Conservation (phyloP, 2,113 vertebrate genomes). For the Anas platyrhynchos region DNA sequence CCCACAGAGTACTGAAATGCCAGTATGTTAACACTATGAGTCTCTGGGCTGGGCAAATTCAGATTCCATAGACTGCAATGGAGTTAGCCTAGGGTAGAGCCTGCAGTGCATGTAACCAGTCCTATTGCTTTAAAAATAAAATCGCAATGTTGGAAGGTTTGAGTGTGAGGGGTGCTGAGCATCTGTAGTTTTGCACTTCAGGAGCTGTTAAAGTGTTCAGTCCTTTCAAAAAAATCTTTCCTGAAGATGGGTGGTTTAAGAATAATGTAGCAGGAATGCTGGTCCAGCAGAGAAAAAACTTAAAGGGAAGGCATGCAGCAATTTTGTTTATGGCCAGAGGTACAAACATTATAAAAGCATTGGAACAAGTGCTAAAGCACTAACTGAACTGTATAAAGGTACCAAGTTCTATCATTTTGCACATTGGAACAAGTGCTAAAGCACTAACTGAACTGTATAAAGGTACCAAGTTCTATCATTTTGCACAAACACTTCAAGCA, state of each 20-base stretch:
- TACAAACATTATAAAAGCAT: neutral
- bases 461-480: neutral
- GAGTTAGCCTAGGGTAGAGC: neutral
- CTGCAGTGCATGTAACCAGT: rapidly evolving
- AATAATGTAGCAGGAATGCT: rapidly evolving
- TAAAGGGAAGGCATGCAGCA: neutral
- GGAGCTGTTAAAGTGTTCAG: neutral
- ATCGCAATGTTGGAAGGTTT: rapidly evolving
- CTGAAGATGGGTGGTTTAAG: neutral
- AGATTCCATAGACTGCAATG: neutral
- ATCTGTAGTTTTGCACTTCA: neutral
- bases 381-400: neutral
- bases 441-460: neutral
- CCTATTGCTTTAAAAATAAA: neutral
- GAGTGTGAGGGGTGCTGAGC: neutral
- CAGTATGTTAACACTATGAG: neutral
- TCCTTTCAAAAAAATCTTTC: neutral
- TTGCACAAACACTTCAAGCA: neutral
- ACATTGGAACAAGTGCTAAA: neutral
- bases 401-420: neutral
- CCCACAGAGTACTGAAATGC: neutral
- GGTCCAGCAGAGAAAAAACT: rapidly evolving
- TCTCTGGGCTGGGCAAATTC: neutral
- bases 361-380: neutral
- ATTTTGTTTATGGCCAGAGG: neutral